Base-by-base conservation (phyloP, 2,797 vertebrate genomes). In the Cottoperca gobio region DNA sequence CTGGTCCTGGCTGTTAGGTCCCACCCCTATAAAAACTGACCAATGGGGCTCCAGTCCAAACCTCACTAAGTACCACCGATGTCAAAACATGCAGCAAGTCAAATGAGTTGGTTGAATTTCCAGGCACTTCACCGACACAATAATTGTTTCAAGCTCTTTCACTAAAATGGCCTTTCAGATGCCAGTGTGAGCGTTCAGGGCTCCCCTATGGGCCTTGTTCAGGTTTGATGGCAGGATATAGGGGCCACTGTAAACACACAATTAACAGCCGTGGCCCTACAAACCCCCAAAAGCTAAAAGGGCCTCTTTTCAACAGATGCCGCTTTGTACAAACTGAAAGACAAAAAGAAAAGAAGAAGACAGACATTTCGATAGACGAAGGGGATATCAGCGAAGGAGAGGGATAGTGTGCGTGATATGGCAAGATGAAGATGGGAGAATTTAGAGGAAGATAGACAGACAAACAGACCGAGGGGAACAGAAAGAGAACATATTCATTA, bases 201-300 rank as follows among this genome's bases (percentile, higher is more conserved):
- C 69, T 81, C 81, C 82, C 84, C 77, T 78, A 77, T 68, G 79
- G 76, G 67, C 70, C 63, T 73, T 80, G 66, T 79, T 67, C 71
- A 57, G 70, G 61, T 71, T 75, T 73, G 83, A 88, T 88, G 88
- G 88, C 88, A 85, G 91, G 82, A 89, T 86, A 87, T 71, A 72
- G 87, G 88, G 81, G 86, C 87, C 77, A 84, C 80, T 93, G 88
- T 92, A 89, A 91, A 90, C 90, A 91, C 54, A 79, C 80, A 92
- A 92, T 92, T 91, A 93, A 90, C 80, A 89, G 78, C 59, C 23
- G n/a, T 70, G 75, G 72, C 82, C 85, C 74, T 74, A 63, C 28
- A 21, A 69, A 58, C 58, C 73, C 66, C 70, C 24, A 70, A 80
- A 85, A 65, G 13, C 82, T 64, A 60, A 81, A 52, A 84, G 81